These are phyloP conservation scores for Diplodus sargus DNA, from an alignment of 2,797 vertebrate genomes.

Conservation along the genomic window DNA sequence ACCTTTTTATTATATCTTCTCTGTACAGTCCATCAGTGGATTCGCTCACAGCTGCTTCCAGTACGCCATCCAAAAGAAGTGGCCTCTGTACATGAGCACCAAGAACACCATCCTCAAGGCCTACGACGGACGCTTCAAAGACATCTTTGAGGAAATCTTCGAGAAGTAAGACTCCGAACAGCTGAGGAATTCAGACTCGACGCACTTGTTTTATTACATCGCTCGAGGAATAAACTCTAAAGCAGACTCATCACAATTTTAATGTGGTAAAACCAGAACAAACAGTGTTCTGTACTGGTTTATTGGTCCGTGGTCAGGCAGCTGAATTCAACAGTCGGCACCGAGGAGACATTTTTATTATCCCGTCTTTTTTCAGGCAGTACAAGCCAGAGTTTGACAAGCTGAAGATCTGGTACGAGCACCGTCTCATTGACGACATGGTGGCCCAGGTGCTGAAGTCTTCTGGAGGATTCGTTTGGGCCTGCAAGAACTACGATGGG, in stretches of 20 bases:
- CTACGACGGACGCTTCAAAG: constrained; percentile 96
- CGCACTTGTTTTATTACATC: not conserved
- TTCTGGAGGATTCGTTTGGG: constrained; percentile 95
- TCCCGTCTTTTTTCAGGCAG: constrained; percentile 79
- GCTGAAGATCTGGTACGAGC: constrained; percentile 98
- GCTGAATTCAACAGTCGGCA: not conserved
- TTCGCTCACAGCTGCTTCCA: constrained; percentile 99
- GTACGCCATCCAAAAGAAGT: constrained; percentile 94
- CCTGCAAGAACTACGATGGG: constrained; percentile 98
- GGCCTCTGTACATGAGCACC: constrained; percentile 98
- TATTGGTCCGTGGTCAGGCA: not conserved
- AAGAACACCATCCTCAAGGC: constrained; percentile 98
- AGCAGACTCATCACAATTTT: not conserved
- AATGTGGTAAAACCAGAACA: not conserved
- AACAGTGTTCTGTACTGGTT: not conserved
- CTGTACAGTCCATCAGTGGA: constrained; percentile 92
- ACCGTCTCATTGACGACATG: constrained; percentile 98
- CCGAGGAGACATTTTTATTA: not conserved
- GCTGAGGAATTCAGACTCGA: not conserved
- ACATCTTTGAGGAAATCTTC: constrained; percentile 96
- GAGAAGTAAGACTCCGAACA: constrained; percentile 84
- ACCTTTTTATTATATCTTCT: not conserved
- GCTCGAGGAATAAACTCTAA: not conserved
- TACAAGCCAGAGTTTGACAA: constrained; percentile 95
- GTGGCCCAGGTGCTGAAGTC: constrained; percentile 98